phyloP scores from a whole-genome alignment of 2,797 vertebrate species.

The Epinephelus coioides region DNA sequence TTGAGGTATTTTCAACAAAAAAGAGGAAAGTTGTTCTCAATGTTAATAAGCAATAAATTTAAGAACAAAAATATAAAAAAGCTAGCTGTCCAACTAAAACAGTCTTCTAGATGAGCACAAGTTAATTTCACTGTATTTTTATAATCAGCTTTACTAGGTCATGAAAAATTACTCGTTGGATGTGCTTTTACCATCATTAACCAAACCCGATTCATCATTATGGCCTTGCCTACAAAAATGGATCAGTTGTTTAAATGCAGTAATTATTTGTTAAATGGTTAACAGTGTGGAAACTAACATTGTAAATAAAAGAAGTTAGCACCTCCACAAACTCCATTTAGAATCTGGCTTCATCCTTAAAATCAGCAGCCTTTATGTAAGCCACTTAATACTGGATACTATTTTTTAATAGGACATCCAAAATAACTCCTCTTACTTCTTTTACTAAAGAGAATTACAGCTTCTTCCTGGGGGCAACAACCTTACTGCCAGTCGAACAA shows the following conservation, averaged over 20 bases:
- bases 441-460: constrained; percentile 8
- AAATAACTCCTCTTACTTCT: constrained; percentile 19
- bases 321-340: neutral
- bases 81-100: neutral
- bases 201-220: neutral
- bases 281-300: neutral
- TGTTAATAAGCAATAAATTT: constrained; percentile 7
- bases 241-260: neutral
- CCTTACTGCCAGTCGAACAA: constrained; percentile 24
- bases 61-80: neutral
- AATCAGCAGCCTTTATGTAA: neutral
- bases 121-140: neutral
- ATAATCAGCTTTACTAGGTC: neutral
- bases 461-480: constrained; percentile 29
- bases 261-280: neutral
- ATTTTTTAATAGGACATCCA: neutral
- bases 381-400: neutral
- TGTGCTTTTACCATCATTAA: neutral
- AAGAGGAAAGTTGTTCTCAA: constrained; percentile 1
- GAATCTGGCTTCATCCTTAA: neutral
- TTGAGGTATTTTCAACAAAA: constrained; percentile 35
- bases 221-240: neutral
- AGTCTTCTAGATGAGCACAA: neutral
- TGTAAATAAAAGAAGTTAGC: neutral
- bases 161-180: neutral